Conservation (phyloP, 2,888 invertebrate species). For the Agonum fuliginosum region DNA sequence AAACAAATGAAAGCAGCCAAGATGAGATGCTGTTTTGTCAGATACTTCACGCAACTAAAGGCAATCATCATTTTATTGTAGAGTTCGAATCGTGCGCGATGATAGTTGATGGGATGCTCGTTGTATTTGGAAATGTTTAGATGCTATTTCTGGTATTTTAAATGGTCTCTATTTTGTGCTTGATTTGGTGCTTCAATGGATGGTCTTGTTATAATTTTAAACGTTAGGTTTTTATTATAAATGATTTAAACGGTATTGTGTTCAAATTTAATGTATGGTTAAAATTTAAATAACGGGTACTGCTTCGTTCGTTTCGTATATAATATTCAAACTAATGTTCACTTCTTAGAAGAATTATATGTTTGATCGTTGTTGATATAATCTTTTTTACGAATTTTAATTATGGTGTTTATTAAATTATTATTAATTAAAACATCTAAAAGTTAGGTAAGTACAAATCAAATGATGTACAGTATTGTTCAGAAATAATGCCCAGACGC, state of each 20-base stretch:
- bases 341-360: too few species aligned
- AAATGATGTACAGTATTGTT: too few species aligned
- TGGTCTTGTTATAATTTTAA: conserved; percentile 15
- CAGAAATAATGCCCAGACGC: too few species aligned
- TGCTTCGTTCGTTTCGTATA: too few species aligned
- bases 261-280: conserved; percentile 23
- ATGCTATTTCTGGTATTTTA: conserved; percentile 35
- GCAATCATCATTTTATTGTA: conserved; percentile 2
- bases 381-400: too few species aligned
- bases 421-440: too few species aligned
- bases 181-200: neutral
- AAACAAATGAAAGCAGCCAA: conserved; percentile 37
- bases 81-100: neutral
- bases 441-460: too few species aligned
- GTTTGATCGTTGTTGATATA: too few species aligned
- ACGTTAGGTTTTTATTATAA: neutral
- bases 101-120: too few species aligned
- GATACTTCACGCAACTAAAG: conserved; percentile 34
- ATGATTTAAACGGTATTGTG: conserved; percentile 20
- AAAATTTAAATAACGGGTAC: too few species aligned
- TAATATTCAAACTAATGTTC: too few species aligned
- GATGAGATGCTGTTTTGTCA: conserved; percentile 44
- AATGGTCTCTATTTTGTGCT: conserved; percentile 10
- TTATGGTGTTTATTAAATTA: too few species aligned
- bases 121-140: neutral